These are phyloP conservation scores for Atherix ibis DNA, from an alignment of 2,888 invertebrate genomes.

Conservation along the genomic window DNA sequence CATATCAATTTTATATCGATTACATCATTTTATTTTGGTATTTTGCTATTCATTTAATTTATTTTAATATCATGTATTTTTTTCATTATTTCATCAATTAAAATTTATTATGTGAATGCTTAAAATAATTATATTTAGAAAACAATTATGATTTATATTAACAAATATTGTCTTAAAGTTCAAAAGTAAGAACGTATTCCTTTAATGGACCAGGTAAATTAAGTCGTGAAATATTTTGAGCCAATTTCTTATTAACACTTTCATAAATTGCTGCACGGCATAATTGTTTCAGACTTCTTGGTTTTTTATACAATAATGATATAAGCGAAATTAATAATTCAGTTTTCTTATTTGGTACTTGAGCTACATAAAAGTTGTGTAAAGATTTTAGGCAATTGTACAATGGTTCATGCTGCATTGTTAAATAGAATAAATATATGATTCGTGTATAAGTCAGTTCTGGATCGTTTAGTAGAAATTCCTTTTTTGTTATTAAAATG, in stretches of 20 bases:
- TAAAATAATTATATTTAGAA: too few relatives aligned
- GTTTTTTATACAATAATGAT: slow-evolving; percentile 45
- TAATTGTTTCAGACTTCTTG: slow-evolving; percentile 55
- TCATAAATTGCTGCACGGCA: slow-evolving; percentile 53
- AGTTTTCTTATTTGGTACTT: slow-evolving; percentile 44
- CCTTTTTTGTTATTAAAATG: slow-evolving; percentile 50
- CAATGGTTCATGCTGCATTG: slow-evolving; percentile 51
- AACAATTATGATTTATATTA: too few relatives aligned
- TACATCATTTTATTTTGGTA: too few relatives aligned
- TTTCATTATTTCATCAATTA: too few relatives aligned
- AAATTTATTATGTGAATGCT: too few relatives aligned
- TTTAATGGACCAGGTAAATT: slow-evolving; percentile 51
- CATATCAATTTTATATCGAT: too few relatives aligned
- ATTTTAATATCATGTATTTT: too few relatives aligned
- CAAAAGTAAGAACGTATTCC: slow-evolving; percentile 53
- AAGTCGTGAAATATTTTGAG: slow-evolving; percentile 46
- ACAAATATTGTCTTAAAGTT: slow-evolving; percentile 33
- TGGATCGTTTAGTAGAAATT: slow-evolving; percentile 43
- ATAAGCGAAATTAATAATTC: slow-evolving; percentile 46
- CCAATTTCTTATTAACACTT: slow-evolving; percentile 45
- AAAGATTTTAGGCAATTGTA: slow-evolving; percentile 51
- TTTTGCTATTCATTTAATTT: too few relatives aligned
- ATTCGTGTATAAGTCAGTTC: slow-evolving; percentile 47
- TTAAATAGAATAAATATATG: slow-evolving; percentile 45
- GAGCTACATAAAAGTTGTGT: slow-evolving; percentile 46